Conservation (phyloP, 2,113 vertebrate genomes). For the Macaca mulatta region DNA sequence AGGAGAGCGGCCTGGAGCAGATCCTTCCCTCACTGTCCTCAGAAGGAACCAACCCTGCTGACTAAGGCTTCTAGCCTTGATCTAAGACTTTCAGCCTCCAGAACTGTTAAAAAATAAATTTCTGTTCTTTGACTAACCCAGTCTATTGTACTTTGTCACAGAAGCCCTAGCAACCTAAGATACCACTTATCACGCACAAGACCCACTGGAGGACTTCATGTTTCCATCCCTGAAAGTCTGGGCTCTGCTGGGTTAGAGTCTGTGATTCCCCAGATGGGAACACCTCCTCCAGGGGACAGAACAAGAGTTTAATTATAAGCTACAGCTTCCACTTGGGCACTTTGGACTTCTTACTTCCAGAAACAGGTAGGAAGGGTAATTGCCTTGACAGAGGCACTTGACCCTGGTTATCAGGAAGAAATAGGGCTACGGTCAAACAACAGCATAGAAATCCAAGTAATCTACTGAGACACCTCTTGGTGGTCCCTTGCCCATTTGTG, state of each 20-base stretch:
- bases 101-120: not conserved
- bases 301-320: not conserved
- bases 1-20: not conserved
- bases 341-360: not conserved
- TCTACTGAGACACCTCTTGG: not conserved
- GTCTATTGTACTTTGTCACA: not conserved
- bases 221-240: not conserved
- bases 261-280: not conserved
- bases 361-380: not conserved
- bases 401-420: not conserved
- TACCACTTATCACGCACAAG: not conserved
- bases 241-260: not conserved
- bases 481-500: not conserved
- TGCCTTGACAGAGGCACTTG: not conserved
- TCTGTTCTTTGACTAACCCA: not conserved
- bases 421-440: not conserved
- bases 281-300: not conserved
- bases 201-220: not conserved
- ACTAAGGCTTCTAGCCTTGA: not conserved
- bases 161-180: not conserved
- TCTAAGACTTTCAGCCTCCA: not conserved
- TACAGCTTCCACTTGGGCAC: not conserved
- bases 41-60: not conserved
- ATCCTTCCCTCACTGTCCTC: not conserved
- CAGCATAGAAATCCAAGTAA: not conserved